These are phyloP conservation scores for Melinaea menophilus DNA, from an alignment of 2,888 invertebrate genomes.

Conservation along the genomic window DNA sequence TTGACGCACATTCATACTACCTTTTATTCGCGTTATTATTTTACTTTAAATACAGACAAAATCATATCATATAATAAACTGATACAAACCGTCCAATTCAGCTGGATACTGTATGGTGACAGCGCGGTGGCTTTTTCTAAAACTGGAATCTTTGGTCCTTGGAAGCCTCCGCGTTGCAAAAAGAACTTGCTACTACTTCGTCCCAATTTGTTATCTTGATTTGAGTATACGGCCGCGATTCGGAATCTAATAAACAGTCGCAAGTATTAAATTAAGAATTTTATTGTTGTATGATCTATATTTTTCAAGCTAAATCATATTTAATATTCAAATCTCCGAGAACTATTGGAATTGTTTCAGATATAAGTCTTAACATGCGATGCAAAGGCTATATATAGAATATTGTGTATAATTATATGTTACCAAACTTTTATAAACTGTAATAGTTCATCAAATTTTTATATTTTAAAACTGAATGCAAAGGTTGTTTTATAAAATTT, in stretches of 20 bases:
- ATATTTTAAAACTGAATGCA: too few species aligned
- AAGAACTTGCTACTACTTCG: conserved; percentile 63
- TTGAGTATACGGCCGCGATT: conserved; percentile 95
- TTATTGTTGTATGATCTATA: neutral
- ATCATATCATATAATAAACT: conserved; percentile 2
- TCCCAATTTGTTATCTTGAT: conserved; percentile 92
- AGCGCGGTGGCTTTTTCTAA: conserved; percentile 84
- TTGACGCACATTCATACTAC: too few species aligned
- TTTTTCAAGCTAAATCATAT: too few species aligned
- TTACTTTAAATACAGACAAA: neutral
- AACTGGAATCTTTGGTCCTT: conserved; percentile 81
- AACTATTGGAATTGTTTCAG: too few species aligned
- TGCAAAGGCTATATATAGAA: too few species aligned
- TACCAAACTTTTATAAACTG: too few species aligned
- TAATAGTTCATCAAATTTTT: too few species aligned
- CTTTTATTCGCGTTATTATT: neutral
- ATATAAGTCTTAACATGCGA: too few species aligned
- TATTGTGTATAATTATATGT: too few species aligned
- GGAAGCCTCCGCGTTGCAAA: conserved; percentile 79
- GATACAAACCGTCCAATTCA: conserved; percentile 83
- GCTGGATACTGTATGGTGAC: conserved; percentile 82
- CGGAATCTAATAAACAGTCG: conserved; percentile 80
- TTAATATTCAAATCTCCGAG: too few species aligned
- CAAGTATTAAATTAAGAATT: neutral
- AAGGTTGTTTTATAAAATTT: too few species aligned